Evolutionary conservation across 2,797 vertebrate species (phyloP), one percentile per base, ranked within the genome.

Genomic region (Chelon auratus): DNA sequence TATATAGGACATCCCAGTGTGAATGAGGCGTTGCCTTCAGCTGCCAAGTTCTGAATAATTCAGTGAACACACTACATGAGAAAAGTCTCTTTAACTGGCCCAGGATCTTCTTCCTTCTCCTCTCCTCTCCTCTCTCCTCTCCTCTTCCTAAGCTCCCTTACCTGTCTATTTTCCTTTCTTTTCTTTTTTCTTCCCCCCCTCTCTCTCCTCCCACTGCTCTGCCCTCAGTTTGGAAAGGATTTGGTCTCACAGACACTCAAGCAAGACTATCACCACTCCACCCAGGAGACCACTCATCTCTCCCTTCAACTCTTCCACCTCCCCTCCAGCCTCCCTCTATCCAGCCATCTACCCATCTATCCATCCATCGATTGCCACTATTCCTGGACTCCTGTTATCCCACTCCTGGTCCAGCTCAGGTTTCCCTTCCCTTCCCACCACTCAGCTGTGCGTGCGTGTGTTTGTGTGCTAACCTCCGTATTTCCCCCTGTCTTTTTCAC

Each of bases 281-380:
- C 96, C 95, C 96, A 94, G 91, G 95, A 97, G 96, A 96, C 94
- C 93, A 95, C 89, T 93, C 94, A 94, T 68, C 80, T 94, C 94
- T 95, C 94, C 93, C 81, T 80, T 77, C 78, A 74, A 58, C 70
- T 63, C 57, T 53, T 13, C 40, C 36, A 58, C 68, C 37, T 37
- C 20, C 12, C 63, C 53, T 72, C 67, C 67, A 33, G 26, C 63
- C 69, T 75, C 69, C 55, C 47, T 64, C 77, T 39, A 55, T 94
- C 94, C 80, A 84, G 75, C 86, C 68, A 85, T 85, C 87, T 43
- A 75, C 36, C 81, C 74, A 82, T 85, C 80, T 81, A 90, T 86
- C 91, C 85, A 95, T 94, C 93, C 95, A 97, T 97, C 91, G 96
- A 97, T 97, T 95, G 94, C 90, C 92, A 95, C 96, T 97, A 95